These are phyloP conservation scores for Popillia japonica DNA, from an alignment of 1,140 invertebrate genomes.

Conservation along the genomic window DNA sequence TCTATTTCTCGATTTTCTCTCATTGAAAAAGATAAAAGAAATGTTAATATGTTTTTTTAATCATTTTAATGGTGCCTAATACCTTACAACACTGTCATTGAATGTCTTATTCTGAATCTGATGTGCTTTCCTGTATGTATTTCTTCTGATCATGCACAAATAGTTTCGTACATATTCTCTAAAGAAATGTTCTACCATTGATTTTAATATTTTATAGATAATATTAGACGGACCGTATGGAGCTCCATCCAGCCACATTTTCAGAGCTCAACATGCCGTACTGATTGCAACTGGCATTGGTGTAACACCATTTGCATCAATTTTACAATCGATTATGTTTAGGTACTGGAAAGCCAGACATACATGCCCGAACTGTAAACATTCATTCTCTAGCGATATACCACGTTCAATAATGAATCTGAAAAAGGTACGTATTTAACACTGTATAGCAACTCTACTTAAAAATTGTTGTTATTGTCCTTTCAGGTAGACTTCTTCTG, in stretches of 20 bases:
- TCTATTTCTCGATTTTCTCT: too few relatives aligned
- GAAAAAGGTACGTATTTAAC: constrained; percentile 83
- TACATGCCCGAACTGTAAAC: constrained; percentile 84
- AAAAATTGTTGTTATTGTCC: constrained; percentile 10
- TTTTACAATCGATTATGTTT: constrained; percentile 94
- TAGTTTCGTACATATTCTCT: too few relatives aligned
- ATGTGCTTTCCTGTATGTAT: too few relatives aligned
- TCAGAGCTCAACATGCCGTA: constrained; percentile 92
- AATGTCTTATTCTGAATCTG: too few relatives aligned
- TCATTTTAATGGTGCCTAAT: too few relatives aligned
- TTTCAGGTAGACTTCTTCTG: constrained; percentile 95
- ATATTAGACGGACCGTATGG: constrained; percentile 95
- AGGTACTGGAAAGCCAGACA: constrained; percentile 88
- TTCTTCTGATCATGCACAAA: too few relatives aligned
- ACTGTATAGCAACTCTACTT: too few relatives aligned
- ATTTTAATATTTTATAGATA: constrained; percentile 70
- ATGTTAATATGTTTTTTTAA: too few relatives aligned
- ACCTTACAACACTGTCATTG: too few relatives aligned
- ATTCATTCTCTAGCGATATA: constrained; percentile 84
- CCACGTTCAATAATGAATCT: constrained; percentile 85
- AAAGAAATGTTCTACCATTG: too few relatives aligned
- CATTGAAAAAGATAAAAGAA: too few relatives aligned
- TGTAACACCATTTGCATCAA: constrained; percentile 97
- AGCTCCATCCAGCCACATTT: constrained; percentile 93
- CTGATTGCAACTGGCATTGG: constrained; percentile 96